phyloP scores from a whole-genome alignment of 2,113 vertebrate species.

The Ameiurus melas region DNA sequence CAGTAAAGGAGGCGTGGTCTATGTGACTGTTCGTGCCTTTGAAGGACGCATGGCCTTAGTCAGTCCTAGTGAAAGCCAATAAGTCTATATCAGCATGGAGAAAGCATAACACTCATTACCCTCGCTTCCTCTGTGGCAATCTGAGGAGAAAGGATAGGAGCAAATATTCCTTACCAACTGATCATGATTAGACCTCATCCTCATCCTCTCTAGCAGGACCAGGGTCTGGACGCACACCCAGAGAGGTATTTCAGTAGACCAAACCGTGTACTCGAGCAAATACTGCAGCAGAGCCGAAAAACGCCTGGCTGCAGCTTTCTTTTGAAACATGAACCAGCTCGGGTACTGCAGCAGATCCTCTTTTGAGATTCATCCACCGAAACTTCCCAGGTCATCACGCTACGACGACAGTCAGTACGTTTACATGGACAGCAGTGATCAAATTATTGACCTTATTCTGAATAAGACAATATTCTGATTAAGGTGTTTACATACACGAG shows the following conservation, averaged over 20 bases:
- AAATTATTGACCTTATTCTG: too few species aligned
- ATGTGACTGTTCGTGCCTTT: too few species aligned
- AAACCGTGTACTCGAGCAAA: background rate
- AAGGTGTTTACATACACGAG: too few species aligned
- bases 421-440: too few species aligned
- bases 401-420: too few species aligned
- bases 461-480: too few species aligned
- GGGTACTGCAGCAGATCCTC: background rate
- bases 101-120: slow-evolving; percentile 55
- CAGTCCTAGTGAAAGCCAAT: too few species aligned
- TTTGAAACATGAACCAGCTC: background rate
- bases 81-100: background rate
- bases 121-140: slow-evolving; percentile 58
- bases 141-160: slow-evolving; percentile 50
- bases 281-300: background rate
- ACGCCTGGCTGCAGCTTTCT: background rate
- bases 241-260: background rate
- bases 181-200: background rate
- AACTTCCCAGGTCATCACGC: background rate
- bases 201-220: background rate
- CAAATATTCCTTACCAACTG: background rate
- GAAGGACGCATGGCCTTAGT: background rate
- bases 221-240: background rate
- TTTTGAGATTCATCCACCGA: background rate
- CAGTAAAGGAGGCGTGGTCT: background rate